Evolutionary conservation across 2,888 invertebrate genomes (phyloP), one percentile per base, ranked within the genome.

Genomic region (Leistus spinibarbis): DNA sequence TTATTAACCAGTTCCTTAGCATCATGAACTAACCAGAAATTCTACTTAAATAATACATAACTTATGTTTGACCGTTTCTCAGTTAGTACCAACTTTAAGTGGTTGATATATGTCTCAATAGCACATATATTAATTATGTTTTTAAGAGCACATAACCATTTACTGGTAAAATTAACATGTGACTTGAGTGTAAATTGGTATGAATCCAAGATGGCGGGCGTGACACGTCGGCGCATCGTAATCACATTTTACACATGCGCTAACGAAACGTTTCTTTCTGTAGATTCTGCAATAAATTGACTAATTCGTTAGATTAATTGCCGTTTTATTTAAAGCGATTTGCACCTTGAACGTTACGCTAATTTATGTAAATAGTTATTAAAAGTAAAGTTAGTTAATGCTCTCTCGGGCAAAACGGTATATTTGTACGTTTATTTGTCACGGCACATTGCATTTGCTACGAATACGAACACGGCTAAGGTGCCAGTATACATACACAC

Each of bases 361-460:
- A 73, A 73, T 73, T 73, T 73, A 73, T 73, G 73, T 73, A 73
- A 73, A 73, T 73, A 73, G 73, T 73, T 73, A 73, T 73, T 73
- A 73, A 73, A 73, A 73, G 73, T 73, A 73, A 73, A 73, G 73
- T 73, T 73, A 40, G 73, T 53, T 57, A 67, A 60, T 67, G 73
- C 67, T 73, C 65, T 19, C 64, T 22, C 23, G 23, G 60, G 60
- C 22, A 40, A 40, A 40, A 40, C 60, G 17, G 19, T 22, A 22
- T 60, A 60, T 60, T 60, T 60, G 60, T 60, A 22, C 60, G 22
- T 16, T 10, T 60, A 60, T 17, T 60, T 60, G 60, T 22, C 22
- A 22, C 60, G 20, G 60, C 60, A 17, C 22, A 60, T 40, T 40
- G 40, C 40, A 40, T 40, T 40, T 40, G 3, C 19, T 60, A 60